phyloP scores from a whole-genome alignment of 2,888 invertebrate genomes.

The Dicranocentrus wangi region DNA sequence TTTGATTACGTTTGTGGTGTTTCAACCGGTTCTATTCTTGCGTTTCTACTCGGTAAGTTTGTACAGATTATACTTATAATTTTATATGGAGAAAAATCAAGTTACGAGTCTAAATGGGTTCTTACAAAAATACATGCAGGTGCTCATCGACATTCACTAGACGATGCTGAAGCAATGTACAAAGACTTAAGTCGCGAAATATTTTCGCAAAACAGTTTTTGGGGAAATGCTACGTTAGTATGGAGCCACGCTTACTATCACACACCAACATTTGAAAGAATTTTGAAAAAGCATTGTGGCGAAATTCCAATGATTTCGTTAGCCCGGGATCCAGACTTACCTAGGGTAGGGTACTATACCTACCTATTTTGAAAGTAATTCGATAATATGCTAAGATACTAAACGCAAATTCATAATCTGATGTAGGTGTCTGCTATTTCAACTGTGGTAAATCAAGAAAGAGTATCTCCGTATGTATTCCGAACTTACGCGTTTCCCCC shows the following conservation, averaged over 20 bases:
- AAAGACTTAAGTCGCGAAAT: slow-evolving; percentile 80
- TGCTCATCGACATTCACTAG: slow-evolving; percentile 78
- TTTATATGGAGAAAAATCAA: background rate
- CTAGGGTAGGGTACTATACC: slow-evolving; percentile 80
- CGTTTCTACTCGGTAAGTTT: slow-evolving; percentile 81
- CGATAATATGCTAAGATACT: background rate
- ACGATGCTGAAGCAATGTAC: slow-evolving; percentile 80
- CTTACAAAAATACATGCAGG: slow-evolving; percentile 74
- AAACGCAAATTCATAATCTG: background rate
- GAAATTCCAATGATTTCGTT: slow-evolving; percentile 80
- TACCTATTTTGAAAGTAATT: slow-evolving; percentile 2
- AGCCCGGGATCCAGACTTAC: slow-evolving; percentile 77
- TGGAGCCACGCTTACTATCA: slow-evolving; percentile 93
- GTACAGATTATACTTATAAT: too few relatives aligned
- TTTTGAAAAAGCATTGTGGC: slow-evolving; percentile 82
- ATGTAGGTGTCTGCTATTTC: slow-evolving; percentile 84
- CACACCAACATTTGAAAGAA: slow-evolving; percentile 86
- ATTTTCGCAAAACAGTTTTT: slow-evolving; percentile 80
- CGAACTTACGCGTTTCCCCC: slow-evolving; percentile 87
- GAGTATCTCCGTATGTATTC: slow-evolving; percentile 86
- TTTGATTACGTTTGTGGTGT: slow-evolving; percentile 92
- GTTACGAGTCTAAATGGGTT: slow-evolving; percentile 12
- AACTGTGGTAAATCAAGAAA: slow-evolving; percentile 84
- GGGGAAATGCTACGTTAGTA: slow-evolving; percentile 85
- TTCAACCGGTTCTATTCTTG: slow-evolving; percentile 88